Base-by-base conservation (phyloP, 2,113 vertebrate species). In the Probosciger aterrimus region DNA sequence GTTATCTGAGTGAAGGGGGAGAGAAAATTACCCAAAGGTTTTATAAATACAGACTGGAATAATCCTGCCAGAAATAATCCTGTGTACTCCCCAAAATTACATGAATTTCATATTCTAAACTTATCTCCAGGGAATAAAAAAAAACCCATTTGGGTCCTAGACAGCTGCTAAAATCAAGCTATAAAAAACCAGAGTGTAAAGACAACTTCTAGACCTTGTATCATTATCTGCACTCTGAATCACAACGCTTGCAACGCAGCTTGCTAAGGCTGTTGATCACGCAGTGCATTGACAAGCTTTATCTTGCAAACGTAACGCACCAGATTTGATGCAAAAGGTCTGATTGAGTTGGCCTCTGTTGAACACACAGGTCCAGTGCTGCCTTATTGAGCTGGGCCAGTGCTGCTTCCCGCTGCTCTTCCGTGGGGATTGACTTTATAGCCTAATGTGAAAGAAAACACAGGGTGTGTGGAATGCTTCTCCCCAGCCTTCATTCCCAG, bases 321-420 rank as follows among this genome's bases (percentile, higher is more conserved):
- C 98, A 98, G 53, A 95, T 92, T 39, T 95, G 87, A 85, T 98
- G 89, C 55, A 96, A 55, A 60, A 98, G 91, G 77, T 98, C 86
- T 7, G 92, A 77, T 64, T 95, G 96, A 24, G 94, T 27, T 12
- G 95, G 97, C 65, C 67, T 91, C 59, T 87, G 90, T 7, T 95
- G 84, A n/a, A 93, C 93, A 68, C 95, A 97, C 31, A 99, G 98
- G 59, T 98, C 95, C 96, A 98, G 82, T 4, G 97, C 87, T 20
- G 98, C 97, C 63, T 89, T 88, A 87, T 98, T 99, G 90, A 99
- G 97, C 70, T 85, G 95, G 39, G 82, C 60, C 63, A 99, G 97
- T 5, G 95, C 97, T 8, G 53, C 96, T 75, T 99, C 98, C 92
- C 75, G 92, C 65, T 97, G 85, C 43, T 93, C 95, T 63, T 97